Percentiles rank a stretch among this genome's conserved stretches.
Conservation (phyloP, 2,888 invertebrate genomes). For the Drosophila ustulata region DNA sequence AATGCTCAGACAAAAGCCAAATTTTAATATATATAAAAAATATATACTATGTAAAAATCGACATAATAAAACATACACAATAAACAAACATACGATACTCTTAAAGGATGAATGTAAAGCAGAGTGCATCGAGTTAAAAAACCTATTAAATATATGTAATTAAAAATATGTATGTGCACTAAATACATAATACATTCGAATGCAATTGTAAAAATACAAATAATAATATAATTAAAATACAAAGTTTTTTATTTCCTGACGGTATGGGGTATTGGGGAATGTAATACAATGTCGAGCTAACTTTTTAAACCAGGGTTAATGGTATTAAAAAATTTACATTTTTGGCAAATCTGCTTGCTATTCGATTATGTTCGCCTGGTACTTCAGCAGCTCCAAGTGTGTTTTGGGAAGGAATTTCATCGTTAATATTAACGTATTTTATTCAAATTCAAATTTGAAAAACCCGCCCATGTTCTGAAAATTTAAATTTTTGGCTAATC, state of each 20-base stretch:
- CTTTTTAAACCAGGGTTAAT: too few species aligned
- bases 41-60: conserved; percentile 69
- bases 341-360: too few species aligned
- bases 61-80: conserved; percentile 32
- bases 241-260: neutral
- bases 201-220: conserved; percentile 56
- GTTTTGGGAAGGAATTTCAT: too few species aligned
- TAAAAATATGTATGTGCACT: conserved; percentile 45
- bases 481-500: too few species aligned
- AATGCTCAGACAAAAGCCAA: conserved; percentile 72
- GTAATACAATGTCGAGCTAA: too few species aligned
- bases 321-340: too few species aligned
- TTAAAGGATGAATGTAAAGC: conserved; percentile 40
- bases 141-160: conserved; percentile 36
- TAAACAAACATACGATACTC: conserved; percentile 14
- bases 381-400: too few species aligned
- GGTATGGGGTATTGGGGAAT: too few species aligned
- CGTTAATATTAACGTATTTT: too few species aligned
- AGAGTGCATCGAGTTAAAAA: conserved; percentile 40
- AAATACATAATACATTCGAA: conserved; percentile 42
- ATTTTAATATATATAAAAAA: conserved; percentile 56
- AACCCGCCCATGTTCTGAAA: too few species aligned
- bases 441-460: too few species aligned
- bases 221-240: conserved; percentile 14
- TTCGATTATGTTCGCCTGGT: too few species aligned